Base-by-base conservation (phyloP, 2,888 invertebrate genomes). In the Drosophila picticornis region DNA sequence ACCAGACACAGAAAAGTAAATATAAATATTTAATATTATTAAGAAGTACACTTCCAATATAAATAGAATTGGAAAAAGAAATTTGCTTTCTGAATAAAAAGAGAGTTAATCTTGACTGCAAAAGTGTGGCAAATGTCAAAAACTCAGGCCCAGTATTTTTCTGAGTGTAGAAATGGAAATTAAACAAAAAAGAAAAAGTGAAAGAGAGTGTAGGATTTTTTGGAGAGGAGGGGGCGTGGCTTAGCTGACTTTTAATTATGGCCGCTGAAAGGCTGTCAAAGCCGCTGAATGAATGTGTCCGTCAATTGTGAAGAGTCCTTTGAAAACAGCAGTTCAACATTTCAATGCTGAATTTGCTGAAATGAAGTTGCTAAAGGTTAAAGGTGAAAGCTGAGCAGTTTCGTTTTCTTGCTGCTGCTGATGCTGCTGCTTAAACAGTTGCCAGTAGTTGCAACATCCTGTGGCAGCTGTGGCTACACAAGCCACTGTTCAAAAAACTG, bases 341-440 rank as follows among this genome's bases (percentile, higher is more conserved):
- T 63, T 76, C 70, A 55, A 72, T 82, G 29, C 29, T 63, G 59
- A 56, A 43, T 32, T 32, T 52, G 7, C 25, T 29, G n/a, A 71
- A 77, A 61, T 60, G 31, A 27, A 71, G 57, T 51, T 43, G 51
- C 19, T 2, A 59, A 64, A 57, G 57, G 74, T 61, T 51, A 81
- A 83, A 85, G 83, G 84, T 80, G 80, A 89, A 86, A 86, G 90
- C 87, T 80, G 34, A 19, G 61, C 46, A 73, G 75, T 55, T 71
- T 48, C 51, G 4, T 38, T 53, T 38, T 61, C 36, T 38, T 32
- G 22, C 29, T n/a, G 22, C 29, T 67, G 55, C 36, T 5, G 38
- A 19, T 43, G 11, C n/a, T 46, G 46, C 7, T 46, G 25, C 71
- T 69, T 59, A 32, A 43, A 63, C 63, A 64, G 71, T 73, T 73